Evolutionary conservation across 2,113 vertebrate genomes (phyloP).

Genomic region (Asarcornis scutulata): DNA sequence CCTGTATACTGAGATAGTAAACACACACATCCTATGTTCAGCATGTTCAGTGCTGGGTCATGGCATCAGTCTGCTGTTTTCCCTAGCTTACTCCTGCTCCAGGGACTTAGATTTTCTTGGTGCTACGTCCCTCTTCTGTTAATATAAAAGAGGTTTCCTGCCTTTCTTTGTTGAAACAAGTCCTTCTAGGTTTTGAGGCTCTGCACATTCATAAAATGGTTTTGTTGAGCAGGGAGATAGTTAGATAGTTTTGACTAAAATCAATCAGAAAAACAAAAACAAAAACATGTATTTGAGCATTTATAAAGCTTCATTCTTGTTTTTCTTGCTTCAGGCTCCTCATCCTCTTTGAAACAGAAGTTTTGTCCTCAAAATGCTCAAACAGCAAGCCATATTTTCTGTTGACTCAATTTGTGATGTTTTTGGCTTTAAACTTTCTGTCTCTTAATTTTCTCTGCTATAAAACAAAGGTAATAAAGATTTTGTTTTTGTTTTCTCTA

Average conservation of each 20-base stretch:
- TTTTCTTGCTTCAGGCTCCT: neutral
- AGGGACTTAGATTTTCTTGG: conserved; percentile 3
- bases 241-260: neutral
- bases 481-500: neutral
- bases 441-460: neutral
- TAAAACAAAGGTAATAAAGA: neutral
- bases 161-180: neutral
- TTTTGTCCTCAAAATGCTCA: neutral
- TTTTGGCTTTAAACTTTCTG: neutral
- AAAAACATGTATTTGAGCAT: neutral
- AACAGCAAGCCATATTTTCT: neutral
- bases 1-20: neutral
- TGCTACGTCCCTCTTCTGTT: conserved; percentile 20
- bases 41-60: neutral
- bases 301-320: neutral
- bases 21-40: neutral
- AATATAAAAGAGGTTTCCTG: neutral
- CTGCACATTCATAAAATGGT: neutral
- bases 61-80: neutral
- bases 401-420: neutral
- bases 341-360: neutral
- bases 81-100: conserved; percentile 15
- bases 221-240: neutral
- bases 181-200: neutral
- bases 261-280: neutral